A percentile compares a stretch with the other conserved stretches of the same genome.
phyloP scores from a whole-genome alignment of 1,140 invertebrate genomes.

The Caenorhabditis inopinata region DNA sequence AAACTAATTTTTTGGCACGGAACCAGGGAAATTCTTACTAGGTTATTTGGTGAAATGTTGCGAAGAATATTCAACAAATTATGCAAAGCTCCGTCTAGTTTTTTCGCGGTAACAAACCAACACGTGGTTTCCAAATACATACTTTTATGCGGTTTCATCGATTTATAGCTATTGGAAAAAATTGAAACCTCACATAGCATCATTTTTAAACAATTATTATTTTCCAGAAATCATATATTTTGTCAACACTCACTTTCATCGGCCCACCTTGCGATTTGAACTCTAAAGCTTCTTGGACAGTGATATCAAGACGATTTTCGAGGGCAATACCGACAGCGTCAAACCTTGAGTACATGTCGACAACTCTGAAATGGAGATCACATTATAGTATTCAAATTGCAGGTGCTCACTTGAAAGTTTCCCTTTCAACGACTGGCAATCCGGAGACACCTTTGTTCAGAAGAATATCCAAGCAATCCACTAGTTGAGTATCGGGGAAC shows the following conservation, averaged over 20 bases:
- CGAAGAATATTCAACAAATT: too few relatives aligned
- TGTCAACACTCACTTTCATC: not conserved
- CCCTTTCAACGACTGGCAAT: slow-evolving; percentile 41
- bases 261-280: slow-evolving; percentile 37
- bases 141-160: too few relatives aligned
- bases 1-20: too few relatives aligned
- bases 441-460: slow-evolving; percentile 45
- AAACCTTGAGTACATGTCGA: slow-evolving; percentile 45
- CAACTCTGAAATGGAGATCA: slow-evolving; percentile 20
- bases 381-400: not conserved
- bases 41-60: too few relatives aligned
- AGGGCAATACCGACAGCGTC: slow-evolving; percentile 44
- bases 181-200: too few relatives aligned
- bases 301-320: slow-evolving; percentile 40
- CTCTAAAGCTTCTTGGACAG: slow-evolving; percentile 40
- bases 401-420: slow-evolving; percentile 37
- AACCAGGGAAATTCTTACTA: too few relatives aligned
- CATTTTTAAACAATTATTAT: too few relatives aligned
- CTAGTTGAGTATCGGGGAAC: slow-evolving; percentile 40
- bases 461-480: slow-evolving; percentile 46
- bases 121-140: too few relatives aligned
- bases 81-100: too few relatives aligned
- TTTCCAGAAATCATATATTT: too few relatives aligned
- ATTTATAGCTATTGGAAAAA: too few relatives aligned
- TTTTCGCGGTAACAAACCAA: too few relatives aligned